Base-by-base conservation (phyloP, 2,888 invertebrate species). In the Sinopyrophorus schimmeli region DNA sequence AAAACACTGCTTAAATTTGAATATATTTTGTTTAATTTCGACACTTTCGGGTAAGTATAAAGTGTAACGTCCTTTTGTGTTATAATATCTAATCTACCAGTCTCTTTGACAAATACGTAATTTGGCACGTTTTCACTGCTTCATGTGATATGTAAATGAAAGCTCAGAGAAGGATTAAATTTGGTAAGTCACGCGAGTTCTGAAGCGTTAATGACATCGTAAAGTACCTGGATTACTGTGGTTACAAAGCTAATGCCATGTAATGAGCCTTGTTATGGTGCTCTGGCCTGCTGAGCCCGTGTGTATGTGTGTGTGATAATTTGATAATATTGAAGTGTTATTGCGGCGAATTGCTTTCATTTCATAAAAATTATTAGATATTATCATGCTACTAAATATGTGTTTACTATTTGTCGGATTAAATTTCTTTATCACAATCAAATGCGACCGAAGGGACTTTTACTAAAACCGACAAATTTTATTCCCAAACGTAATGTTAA, bases 91-190 rank as follows among this genome's bases (percentile, higher is more conserved):
- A n/a, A 18, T 10, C 18, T 46, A 46, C 24, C 26, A n/a, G 38
- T 38, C 38, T 31, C 46, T 46, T 46, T 34, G 43, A 40, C 50
- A 50, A 58, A 58, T 54, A 55, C 50, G 49, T 54, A 55, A 54
- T 60, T 60, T 53, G 56, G 67, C 69, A 67, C 68, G 66, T 68
- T 63, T n/a, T 64, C 42, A 61, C 58, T 58, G 55, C 62, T 61
- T 64, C 64, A 67, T 66, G 67, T 67, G 65, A 66, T 68, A 69
- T 69, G 68, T 66, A 68, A 69, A 69, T 68, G 68, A 61, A 63
- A 59, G 61, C 60, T 62, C 54, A 54, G 57, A 59, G 59, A 57
- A 55, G 60, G 62, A 64, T 66, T 65, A 68, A 69, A 67, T 68
- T 69, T 63, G 67, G 66, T 66, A 69, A 67, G 70, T 68, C 70